Percentiles rank a stretch among this genome's conserved stretches.
Evolutionary conservation across 37 sponge, comb jelly and placozoan genomes (phyloP).

Genomic region (Theonella swinhoei): DNA sequence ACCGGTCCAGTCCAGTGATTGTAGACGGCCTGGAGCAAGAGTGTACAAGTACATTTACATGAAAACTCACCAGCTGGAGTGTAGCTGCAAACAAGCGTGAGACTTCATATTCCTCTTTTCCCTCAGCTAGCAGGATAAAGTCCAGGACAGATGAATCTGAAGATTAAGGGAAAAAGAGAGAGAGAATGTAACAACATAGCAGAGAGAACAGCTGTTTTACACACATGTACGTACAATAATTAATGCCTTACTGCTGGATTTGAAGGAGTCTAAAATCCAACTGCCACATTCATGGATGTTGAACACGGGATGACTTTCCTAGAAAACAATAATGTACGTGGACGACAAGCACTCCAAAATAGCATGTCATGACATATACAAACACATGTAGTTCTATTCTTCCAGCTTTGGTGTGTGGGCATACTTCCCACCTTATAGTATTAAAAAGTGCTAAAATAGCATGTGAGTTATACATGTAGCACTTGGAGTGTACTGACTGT

Average conservation of each 20-base stretch:
- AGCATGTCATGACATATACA: too few relatives aligned
- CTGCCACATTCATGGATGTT: constrained; percentile 71
- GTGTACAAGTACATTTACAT: too few relatives aligned
- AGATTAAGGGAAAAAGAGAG: too few relatives aligned
- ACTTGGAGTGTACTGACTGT: background rate
- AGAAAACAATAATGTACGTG: too few relatives aligned
- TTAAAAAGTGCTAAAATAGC: background rate
- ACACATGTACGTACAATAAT: background rate
- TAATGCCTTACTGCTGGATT: background rate
- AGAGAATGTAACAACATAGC: too few relatives aligned
- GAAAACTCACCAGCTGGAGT: constrained; percentile 63
- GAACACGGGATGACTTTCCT: constrained; percentile 69
- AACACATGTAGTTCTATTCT: too few relatives aligned
- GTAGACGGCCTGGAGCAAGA: too few relatives aligned
- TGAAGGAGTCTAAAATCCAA: constrained; percentile 30
- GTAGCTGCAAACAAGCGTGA: constrained; percentile 61
- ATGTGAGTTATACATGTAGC: background rate
- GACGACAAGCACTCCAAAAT: too few relatives aligned
- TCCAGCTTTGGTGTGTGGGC: too few relatives aligned
- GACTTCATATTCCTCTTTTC: constrained; percentile 49
- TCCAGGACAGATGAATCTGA: background rate
- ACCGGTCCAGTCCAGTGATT: background rate
- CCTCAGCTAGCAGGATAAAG: constrained; percentile 6
- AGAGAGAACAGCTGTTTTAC: too few relatives aligned
- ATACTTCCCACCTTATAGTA: too few relatives aligned